Percentiles rank a stretch among this genome's conserved stretches.
These are phyloP conservation scores for Macrosteles quadrilineatus DNA, from an alignment of 1,140 invertebrate species.

Conservation along the genomic window DNA sequence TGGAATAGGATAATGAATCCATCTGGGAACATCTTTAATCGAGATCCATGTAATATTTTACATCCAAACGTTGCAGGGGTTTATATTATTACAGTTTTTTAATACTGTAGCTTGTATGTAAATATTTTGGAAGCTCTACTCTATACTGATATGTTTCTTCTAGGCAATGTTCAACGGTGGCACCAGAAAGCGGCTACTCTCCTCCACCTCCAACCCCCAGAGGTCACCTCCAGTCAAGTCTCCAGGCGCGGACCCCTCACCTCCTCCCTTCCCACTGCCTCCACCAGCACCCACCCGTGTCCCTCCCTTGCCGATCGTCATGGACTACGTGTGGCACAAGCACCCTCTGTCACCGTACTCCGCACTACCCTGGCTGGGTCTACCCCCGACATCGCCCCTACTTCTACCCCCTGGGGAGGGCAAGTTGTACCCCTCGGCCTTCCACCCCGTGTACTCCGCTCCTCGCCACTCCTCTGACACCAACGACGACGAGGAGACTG, in stretches of 20 bases:
- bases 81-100: too few relatives aligned
- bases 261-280: slow-evolving; percentile 31
- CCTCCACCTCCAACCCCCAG: slow-evolving; percentile 44
- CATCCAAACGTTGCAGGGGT: too few relatives aligned
- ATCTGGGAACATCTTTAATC: too few relatives aligned
- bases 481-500: slow-evolving; percentile 41
- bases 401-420: slow-evolving; percentile 23
- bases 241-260: slow-evolving; percentile 24
- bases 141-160: too few relatives aligned
- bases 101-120: too few relatives aligned
- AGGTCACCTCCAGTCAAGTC: slow-evolving; percentile 28
- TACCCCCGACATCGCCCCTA: slow-evolving; percentile 33
- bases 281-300: slow-evolving; percentile 56
- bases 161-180: slow-evolving; percentile 97
- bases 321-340: slow-evolving; percentile 67
- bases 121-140: too few relatives aligned
- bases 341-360: slow-evolving; percentile 26
- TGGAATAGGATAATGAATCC: too few relatives aligned
- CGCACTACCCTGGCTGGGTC: slow-evolving; percentile 33
- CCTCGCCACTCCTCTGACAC: slow-evolving; percentile 24
- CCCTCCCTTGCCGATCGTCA: slow-evolving; percentile 59
- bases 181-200: slow-evolving; percentile 81
- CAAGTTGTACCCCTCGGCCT: slow-evolving; percentile 41
- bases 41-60: too few relatives aligned
- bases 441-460: slow-evolving; percentile 39